Evolutionary conservation across 2,797 vertebrate genomes (phyloP).

Genomic region (Rhynchonycteris naso): DNA sequence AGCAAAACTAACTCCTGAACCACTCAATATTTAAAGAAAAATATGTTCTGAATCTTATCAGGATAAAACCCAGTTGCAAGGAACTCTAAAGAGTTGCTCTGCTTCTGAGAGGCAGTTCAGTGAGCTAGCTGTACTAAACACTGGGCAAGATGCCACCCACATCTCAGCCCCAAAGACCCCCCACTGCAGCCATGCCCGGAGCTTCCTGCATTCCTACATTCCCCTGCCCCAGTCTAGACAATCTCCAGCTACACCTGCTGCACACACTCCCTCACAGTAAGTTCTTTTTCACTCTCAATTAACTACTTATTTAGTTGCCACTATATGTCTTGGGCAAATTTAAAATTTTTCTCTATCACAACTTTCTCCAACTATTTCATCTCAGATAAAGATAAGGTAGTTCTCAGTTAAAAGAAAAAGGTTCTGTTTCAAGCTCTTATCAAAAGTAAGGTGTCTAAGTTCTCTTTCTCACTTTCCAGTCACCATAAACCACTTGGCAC

Average conservation of each 20-base stretch:
- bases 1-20: constrained; percentile 74
- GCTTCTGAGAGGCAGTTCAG: not conserved
- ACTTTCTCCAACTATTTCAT: not conserved
- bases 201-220: not conserved
- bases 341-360: constrained; percentile 12
- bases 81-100: not conserved
- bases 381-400: not conserved
- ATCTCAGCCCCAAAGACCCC: not conserved
- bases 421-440: not conserved
- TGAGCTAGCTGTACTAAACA: not conserved
- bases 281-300: not conserved
- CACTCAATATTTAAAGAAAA: constrained; percentile 78
- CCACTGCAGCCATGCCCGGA: not conserved
- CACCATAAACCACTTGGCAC: not conserved
- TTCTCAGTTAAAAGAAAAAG: not conserved
- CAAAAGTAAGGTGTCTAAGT: not conserved
- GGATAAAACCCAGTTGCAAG: not conserved
- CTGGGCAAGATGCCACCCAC: not conserved
- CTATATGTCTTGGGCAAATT: not conserved
- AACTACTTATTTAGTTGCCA: not conserved
- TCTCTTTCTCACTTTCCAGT: constrained; percentile 24
- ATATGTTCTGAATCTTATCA: constrained; percentile 61
- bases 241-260: not conserved
- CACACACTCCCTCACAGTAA: not conserved
- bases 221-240: not conserved